Percentiles rank a stretch among this genome's conserved stretches.
These are phyloP conservation scores for Sipha flava DNA, from an alignment of 1,140 invertebrate genomes.

Conservation along the genomic window DNA sequence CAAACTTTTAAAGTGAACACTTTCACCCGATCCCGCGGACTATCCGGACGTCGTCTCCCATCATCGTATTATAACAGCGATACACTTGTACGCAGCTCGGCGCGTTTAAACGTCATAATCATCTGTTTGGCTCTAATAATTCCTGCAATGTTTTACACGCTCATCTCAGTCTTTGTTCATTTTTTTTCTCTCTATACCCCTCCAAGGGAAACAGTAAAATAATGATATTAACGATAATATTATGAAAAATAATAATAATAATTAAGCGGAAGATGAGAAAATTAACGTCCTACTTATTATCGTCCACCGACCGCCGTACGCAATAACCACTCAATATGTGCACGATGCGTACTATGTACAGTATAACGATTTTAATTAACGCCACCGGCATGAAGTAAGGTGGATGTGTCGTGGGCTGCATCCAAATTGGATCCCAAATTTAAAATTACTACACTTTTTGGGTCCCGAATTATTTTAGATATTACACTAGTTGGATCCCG, in stretches of 20 bases:
- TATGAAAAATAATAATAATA: background rate
- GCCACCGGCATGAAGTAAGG: background rate
- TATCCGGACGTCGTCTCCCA: background rate
- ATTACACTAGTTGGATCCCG: too few species aligned
- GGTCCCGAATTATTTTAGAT: too few species aligned
- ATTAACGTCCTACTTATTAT: slow-evolving; percentile 16
- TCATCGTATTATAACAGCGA: too few species aligned
- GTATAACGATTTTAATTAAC: slow-evolving; percentile 10
- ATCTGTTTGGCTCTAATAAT: background rate
- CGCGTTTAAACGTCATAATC: too few species aligned
- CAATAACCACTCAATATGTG: background rate
- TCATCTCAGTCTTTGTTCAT: background rate
- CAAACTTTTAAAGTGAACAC: background rate
- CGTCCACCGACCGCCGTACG: background rate
- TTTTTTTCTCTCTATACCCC: too few species aligned
- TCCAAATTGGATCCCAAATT: too few species aligned
- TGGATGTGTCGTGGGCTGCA: background rate
- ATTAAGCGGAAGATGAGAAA: background rate
- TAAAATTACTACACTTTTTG: too few species aligned
- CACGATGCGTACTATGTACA: background rate
- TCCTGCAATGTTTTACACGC: background rate
- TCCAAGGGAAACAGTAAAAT: too few species aligned
- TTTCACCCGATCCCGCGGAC: background rate
- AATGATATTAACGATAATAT: too few species aligned
- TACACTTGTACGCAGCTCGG: too few species aligned